Conservation (phyloP, 2,113 vertebrate species). For the Danionella cerebrum region DNA sequence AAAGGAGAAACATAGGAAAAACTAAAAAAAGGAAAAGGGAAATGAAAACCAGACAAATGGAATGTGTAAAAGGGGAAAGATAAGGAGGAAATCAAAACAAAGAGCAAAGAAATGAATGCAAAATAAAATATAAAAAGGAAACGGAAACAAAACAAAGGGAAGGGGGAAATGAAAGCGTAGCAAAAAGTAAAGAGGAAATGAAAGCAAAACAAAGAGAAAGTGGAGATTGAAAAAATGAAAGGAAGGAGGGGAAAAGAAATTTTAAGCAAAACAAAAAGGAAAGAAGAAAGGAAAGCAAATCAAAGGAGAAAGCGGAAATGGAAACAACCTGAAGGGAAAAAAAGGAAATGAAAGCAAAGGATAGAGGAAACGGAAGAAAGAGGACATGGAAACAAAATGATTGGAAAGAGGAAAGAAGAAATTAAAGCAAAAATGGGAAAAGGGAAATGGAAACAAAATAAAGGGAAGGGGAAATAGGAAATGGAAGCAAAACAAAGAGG, state of each 20-base stretch:
- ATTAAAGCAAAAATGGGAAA: background rate
- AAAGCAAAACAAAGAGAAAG: background rate
- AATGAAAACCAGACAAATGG: background rate
- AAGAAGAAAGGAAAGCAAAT: background rate
- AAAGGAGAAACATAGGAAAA: background rate
- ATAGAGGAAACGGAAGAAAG: background rate
- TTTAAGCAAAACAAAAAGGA: background rate
- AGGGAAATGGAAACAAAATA: background rate
- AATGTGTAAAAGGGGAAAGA: background rate
- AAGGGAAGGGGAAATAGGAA: background rate
- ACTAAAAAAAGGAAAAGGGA: background rate
- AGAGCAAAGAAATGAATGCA: background rate
- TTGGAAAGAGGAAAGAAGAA: background rate
- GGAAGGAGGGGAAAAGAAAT: background rate
- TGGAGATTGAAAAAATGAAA: background rate
- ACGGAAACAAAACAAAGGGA: background rate
- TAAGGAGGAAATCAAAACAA: background rate
- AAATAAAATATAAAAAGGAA: background rate
- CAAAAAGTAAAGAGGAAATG: background rate
- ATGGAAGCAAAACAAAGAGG: background rate
- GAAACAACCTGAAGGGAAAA: background rate
- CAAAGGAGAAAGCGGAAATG: background rate
- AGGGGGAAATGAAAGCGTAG: background rate
- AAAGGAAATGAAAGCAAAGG: background rate
- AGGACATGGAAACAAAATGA: background rate